Percentiles rank a stretch among this genome's conserved stretches.
Conservation (phyloP, 1,140 invertebrate species). For the Liolophura sinensis region DNA sequence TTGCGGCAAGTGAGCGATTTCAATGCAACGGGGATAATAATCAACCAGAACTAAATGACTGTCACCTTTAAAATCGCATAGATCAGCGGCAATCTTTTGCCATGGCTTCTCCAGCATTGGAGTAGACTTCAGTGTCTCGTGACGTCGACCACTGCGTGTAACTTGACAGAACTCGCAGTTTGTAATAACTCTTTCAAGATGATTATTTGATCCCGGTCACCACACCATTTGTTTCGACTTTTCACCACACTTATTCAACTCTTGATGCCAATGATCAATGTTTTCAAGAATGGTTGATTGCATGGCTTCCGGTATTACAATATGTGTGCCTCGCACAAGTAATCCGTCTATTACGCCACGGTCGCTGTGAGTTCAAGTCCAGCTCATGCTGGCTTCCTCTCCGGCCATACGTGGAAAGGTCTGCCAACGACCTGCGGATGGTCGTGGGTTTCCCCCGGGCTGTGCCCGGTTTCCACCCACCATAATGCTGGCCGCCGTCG, state of each 20-base stretch:
- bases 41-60: constrained; percentile 15
- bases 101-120: constrained; percentile 19
- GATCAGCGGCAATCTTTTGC: constrained; percentile 18
- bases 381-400: too few species aligned
- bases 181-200: constrained; percentile 11
- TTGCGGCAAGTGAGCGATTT: too few species aligned
- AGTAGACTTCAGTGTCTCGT: constrained; percentile 18
- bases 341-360: too few species aligned
- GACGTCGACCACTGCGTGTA: constrained; percentile 7
- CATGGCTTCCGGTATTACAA: constrained; percentile 19
- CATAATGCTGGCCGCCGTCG: too few species aligned
- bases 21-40: constrained; percentile 19
- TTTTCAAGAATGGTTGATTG: constrained; percentile 5
- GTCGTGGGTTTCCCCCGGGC: too few species aligned
- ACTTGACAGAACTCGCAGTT: constrained; percentile 18
- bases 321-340: constrained; percentile 8
- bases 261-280: constrained; percentile 19
- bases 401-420: too few species aligned
- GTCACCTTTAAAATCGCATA: constrained; percentile 13
- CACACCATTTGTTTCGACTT: constrained; percentile 10
- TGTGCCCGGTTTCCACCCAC: too few species aligned
- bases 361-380: too few species aligned
- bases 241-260: constrained; percentile 11
- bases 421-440: too few species aligned
- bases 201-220: constrained; percentile 15